A percentile compares a stretch with the other conserved stretches of the same genome.
phyloP scores from a whole-genome alignment of 2,888 invertebrate species.

The Willowsia nigromaculata region DNA sequence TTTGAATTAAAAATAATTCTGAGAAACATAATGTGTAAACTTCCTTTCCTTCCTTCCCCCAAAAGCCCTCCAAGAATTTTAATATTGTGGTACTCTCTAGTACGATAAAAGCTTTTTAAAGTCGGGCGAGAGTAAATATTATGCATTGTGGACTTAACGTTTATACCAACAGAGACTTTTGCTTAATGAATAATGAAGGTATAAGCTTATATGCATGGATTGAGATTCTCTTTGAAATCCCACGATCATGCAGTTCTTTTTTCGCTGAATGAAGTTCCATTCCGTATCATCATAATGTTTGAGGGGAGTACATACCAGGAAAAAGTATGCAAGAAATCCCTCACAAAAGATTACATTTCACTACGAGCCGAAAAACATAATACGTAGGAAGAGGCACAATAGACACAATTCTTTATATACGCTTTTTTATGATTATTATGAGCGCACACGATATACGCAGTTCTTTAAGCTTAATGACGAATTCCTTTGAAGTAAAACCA shows the following conservation, averaged over 20 bases:
- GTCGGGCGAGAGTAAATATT: not conserved
- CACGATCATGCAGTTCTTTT: slow-evolving; percentile 13
- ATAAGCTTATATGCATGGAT: not conserved
- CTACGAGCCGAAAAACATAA: not conserved
- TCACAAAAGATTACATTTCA: slow-evolving; percentile 35
- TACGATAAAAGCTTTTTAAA: not conserved
- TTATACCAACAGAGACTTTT: not conserved
- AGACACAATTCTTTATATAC: not conserved
- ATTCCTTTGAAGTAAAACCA: slow-evolving; percentile 56
- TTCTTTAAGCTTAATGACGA: slow-evolving; percentile 41
- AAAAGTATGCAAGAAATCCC: slow-evolving; percentile 2
- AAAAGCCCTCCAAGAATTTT: not conserved
- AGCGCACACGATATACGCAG: not conserved
- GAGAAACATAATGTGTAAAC: not conserved
- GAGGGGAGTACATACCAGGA: not conserved
- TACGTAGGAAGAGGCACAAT: not conserved
- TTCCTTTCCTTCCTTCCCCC: not conserved
- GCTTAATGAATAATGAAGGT: too few relatives aligned
- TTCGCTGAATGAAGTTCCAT: slow-evolving; percentile 13
- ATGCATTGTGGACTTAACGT: not conserved
- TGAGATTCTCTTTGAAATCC: not conserved
- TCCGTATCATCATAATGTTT: not conserved
- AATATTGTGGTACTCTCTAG: not conserved
- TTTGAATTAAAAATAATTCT: not conserved
- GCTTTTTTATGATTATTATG: not conserved